Percentiles rank a stretch among this genome's conserved stretches.
Evolutionary conservation across 2,888 invertebrate species (phyloP).

Genomic region (Falcaria lacertinaria): DNA sequence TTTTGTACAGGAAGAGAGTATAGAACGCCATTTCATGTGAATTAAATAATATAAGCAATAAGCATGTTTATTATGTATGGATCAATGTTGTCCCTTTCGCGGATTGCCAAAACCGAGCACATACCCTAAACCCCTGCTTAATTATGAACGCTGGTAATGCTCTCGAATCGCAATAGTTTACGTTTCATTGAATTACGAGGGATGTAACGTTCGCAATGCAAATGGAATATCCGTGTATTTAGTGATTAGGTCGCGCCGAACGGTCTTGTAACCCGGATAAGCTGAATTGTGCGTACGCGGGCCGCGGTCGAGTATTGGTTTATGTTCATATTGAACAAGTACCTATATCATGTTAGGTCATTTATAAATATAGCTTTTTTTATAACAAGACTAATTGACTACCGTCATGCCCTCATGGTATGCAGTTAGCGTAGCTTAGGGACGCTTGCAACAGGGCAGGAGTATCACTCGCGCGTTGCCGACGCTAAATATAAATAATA

Average conservation of each 20-base stretch:
- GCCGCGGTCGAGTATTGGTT: constrained; percentile 31
- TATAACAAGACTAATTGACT: no score
- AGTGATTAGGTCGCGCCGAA: constrained; percentile 49
- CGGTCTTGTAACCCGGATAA: constrained; percentile 50
- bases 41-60: no score
- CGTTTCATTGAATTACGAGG: constrained; percentile 35
- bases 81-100: background rate
- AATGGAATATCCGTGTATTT: constrained; percentile 62
- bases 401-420: no score
- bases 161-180: constrained; percentile 20
- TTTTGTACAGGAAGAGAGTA: no score
- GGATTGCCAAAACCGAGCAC: background rate
- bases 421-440: no score
- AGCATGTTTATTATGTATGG: background rate
- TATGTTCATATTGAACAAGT: constrained; percentile 6
- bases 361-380: no score
- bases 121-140: background rate
- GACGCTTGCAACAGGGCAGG: no score
- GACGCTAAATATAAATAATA: no score
- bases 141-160: background rate
- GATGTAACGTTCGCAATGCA: constrained; percentile 45
- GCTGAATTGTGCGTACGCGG: constrained; percentile 38
- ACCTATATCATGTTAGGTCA: no score
- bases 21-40: no score
- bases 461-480: no score